Conservation (phyloP, 1,140 invertebrate genomes). For the Rhyacophila brunnea region DNA sequence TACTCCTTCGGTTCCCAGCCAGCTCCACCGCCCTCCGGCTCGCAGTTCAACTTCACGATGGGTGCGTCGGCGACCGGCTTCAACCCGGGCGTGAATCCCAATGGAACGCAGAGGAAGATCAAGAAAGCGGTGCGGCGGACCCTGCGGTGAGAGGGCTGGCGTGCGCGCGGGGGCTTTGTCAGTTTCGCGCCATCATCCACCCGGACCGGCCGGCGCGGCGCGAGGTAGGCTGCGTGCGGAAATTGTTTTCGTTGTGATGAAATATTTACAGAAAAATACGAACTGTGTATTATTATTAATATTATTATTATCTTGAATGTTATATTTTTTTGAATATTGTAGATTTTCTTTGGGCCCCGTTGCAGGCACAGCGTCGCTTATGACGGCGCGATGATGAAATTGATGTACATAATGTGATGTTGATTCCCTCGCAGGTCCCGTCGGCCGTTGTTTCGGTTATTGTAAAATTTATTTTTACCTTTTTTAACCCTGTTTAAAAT, state of each 20-base stretch:
- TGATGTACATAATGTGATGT: too few relatives aligned
- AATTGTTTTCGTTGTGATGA: slow-evolving; percentile 16
- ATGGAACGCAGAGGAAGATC: slow-evolving; percentile 11
- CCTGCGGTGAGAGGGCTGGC: slow-evolving; percentile 7
- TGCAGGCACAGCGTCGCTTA: too few relatives aligned
- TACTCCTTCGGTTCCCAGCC: slow-evolving; percentile 26
- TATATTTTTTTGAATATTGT: slow-evolving; percentile 4
- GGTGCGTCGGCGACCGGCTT: slow-evolving; percentile 18
- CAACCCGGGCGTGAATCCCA: slow-evolving; percentile 14
- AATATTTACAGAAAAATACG: slow-evolving; percentile 9
- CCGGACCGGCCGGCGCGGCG: too few relatives aligned
- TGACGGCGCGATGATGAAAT: too few relatives aligned
- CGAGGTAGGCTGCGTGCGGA: neutral
- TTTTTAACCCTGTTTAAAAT: too few relatives aligned
- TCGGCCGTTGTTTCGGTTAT: neutral
- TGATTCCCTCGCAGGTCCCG: too few relatives aligned
- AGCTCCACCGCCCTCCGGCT: neutral
- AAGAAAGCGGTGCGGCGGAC: slow-evolving; percentile 30
- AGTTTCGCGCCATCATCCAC: too few relatives aligned
- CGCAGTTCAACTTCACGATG: slow-evolving; percentile 32
- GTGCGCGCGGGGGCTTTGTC: slow-evolving; percentile 8
- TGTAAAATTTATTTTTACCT: neutral
- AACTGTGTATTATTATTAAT: slow-evolving; percentile 14
- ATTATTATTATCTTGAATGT: slow-evolving; percentile 10
- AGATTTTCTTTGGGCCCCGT: neutral